Conservation (phyloP, 2,888 invertebrate genomes). For the Labia minor region DNA sequence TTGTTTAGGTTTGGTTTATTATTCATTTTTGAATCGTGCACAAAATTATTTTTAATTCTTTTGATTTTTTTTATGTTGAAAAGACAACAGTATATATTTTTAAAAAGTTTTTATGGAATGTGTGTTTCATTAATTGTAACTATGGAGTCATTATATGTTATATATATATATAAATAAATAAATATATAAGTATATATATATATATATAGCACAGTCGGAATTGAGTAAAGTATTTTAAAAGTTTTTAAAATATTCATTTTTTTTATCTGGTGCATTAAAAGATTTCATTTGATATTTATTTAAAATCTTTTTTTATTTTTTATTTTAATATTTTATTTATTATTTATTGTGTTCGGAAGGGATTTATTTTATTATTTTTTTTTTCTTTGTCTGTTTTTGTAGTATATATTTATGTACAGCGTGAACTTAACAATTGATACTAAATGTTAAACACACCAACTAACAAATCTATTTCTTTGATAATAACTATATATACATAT, state of each 20-base stretch:
- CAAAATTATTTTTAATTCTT: background rate
- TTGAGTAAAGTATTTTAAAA: background rate
- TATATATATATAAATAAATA: no score
- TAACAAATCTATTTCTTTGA: slow-evolving; percentile 13
- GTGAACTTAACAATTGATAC: background rate
- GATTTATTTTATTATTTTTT: no score
- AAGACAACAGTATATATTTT: background rate
- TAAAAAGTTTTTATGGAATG: background rate
- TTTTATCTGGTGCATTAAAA: no score
- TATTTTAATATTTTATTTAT: no score
- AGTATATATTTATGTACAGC: background rate
- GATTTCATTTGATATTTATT: no score
- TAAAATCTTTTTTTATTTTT: no score
- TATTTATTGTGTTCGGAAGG: no score
- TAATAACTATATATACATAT: background rate
- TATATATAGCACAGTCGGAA: background rate
- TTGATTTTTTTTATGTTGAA: background rate
- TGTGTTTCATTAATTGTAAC: background rate
- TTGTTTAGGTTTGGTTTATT: no score
- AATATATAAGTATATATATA: no score
- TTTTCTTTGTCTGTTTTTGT: no score
- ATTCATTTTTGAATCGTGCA: background rate
- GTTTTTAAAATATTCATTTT: no score
- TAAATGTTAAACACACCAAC: slow-evolving; percentile 13
- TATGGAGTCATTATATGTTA: slow-evolving; percentile 13